Percentiles rank a stretch among this genome's conserved stretches.
Conservation (phyloP, 2,797 vertebrate species). For the Hafferia zeledoni region DNA sequence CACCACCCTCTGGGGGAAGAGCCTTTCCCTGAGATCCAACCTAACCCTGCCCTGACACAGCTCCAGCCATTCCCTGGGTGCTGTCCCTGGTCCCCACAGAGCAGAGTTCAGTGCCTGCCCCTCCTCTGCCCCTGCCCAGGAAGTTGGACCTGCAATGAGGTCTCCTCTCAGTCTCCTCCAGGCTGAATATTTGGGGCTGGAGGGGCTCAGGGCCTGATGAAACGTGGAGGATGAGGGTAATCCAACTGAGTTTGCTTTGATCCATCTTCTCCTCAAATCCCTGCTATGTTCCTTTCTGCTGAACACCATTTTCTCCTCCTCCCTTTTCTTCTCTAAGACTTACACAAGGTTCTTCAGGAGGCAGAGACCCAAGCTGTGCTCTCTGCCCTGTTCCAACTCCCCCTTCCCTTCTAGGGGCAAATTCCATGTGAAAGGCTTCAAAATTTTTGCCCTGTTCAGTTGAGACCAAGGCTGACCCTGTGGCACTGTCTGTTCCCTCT, state of each 20-base stretch:
- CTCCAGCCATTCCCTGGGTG: neutral
- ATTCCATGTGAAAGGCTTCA: neutral
- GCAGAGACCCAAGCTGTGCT: too few relatives aligned
- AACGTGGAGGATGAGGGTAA: neutral
- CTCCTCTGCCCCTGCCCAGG: neutral
- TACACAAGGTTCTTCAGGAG: too few relatives aligned
- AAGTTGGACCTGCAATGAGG: neutral
- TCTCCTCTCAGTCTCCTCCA: too few relatives aligned
- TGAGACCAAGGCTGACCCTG: too few relatives aligned
- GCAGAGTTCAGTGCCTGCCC: neutral
- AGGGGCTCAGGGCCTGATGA: accelerated
- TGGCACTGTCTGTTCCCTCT: neutral
- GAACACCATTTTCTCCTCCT: neutral
- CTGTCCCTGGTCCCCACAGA: neutral
- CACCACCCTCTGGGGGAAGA: neutral
- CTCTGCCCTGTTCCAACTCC: neutral
- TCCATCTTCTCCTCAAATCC: neutral
- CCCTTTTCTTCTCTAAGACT: neutral
- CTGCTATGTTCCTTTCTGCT: neutral
- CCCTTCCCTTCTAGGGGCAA: neutral
- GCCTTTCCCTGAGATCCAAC: neutral
- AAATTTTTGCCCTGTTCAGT: neutral
- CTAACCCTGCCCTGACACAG: neutral
- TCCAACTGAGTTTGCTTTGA: neutral
- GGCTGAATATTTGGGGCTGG: neutral